These are phyloP conservation scores for Myotis brandtii DNA, from an alignment of 2,113 vertebrate genomes.

Conservation along the genomic window DNA sequence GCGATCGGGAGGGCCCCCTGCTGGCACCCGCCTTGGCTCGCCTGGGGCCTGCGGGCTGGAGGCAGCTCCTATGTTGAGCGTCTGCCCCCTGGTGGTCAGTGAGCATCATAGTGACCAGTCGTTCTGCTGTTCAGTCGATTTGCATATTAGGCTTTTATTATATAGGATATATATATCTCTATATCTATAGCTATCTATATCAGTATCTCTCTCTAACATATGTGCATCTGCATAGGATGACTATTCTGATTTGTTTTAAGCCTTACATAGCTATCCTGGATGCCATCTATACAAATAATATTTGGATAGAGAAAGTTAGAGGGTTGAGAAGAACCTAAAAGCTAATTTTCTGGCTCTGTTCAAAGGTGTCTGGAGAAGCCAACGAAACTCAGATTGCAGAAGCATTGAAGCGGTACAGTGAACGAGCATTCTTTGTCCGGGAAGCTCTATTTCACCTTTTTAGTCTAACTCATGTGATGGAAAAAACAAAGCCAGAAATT, in stretches of 20 bases:
- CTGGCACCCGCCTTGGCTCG: too few species aligned
- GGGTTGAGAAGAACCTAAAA: conserved; percentile 48
- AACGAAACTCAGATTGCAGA: conserved; percentile 98
- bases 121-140: too few species aligned
- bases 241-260: conserved; percentile 7
- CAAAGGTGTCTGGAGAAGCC: conserved; percentile 97
- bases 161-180: too few species aligned
- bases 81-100: too few species aligned
- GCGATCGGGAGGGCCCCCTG: too few species aligned
- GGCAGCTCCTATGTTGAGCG: too few species aligned
- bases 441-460: conserved; percentile 99
- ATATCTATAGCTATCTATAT: too few species aligned
- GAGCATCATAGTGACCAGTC: too few species aligned
- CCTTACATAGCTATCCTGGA: neutral
- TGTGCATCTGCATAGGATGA: neutral
- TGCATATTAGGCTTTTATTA: too few species aligned
- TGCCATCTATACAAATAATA: neutral
- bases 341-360: conserved; percentile 58
- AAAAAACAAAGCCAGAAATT: conserved; percentile 97
- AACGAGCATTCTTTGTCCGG: conserved; percentile 97
- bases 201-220: neutral
- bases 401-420: conserved; percentile 96
- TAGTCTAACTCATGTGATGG: conserved; percentile 97
- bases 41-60: too few species aligned
- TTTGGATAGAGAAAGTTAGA: conserved; percentile 24